These are phyloP conservation scores for Aspidiotus destructor DNA, from an alignment of 2,888 invertebrate species.

Conservation along the genomic window DNA sequence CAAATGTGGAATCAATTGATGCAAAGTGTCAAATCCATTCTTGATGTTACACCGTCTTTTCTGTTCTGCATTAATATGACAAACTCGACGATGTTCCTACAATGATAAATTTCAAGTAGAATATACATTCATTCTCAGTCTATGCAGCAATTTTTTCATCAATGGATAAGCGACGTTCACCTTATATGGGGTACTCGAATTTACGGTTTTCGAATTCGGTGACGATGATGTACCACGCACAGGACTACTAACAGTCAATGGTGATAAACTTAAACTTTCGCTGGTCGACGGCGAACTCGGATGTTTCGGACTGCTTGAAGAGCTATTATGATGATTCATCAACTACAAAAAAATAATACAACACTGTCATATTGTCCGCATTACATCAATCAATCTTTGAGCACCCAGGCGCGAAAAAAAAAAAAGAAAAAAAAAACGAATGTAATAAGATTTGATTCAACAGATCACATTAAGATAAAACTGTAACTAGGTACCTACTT, in stretches of 20 bases:
- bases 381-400: too few relatives aligned
- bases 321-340: conserved; percentile 8
- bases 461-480: too few relatives aligned
- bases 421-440: too few relatives aligned
- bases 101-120: conserved; percentile 29
- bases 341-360: conserved; percentile 5
- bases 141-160: too few relatives aligned
- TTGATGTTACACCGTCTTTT: conserved; percentile 92
- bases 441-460: too few relatives aligned
- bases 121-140: too few relatives aligned
- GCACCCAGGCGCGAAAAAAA: too few relatives aligned
- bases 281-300: conserved; percentile 37
- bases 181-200: conserved; percentile 35
- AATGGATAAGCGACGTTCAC: conserved; percentile 10
- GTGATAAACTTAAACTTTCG: conserved; percentile 37
- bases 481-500: too few relatives aligned
- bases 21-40: conserved; percentile 89
- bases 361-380: too few relatives aligned
- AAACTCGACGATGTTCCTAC: conserved; percentile 65
- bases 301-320: conserved; percentile 35
- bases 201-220: conserved; percentile 32
- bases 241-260: conserved; percentile 37
- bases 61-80: conserved; percentile 92
- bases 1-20: conserved; percentile 82
- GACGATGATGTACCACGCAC: conserved; percentile 33